Percentiles rank a stretch among this genome's conserved stretches.
phyloP scores from a whole-genome alignment of 1,140 invertebrate genomes.

The Leguminivora glycinivorella region DNA sequence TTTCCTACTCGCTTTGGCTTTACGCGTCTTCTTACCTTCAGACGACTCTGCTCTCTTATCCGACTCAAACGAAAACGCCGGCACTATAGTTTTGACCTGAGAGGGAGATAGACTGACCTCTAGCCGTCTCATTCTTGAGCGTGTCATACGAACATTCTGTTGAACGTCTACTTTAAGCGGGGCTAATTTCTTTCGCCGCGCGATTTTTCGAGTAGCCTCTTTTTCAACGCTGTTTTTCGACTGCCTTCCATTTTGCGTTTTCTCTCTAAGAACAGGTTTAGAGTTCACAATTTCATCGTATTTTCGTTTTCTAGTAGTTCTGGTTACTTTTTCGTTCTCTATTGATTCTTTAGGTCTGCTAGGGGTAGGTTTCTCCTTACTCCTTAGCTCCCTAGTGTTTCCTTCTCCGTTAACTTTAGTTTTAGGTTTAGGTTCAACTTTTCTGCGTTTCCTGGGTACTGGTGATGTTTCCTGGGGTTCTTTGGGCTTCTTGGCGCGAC shows the following conservation, averaged over 20 bases:
- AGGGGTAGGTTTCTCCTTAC: constrained; percentile 41
- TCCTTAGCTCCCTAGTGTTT: constrained; percentile 34
- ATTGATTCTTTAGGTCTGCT: constrained; percentile 67
- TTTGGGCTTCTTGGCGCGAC: constrained; percentile 48
- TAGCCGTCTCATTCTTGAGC: constrained; percentile 55
- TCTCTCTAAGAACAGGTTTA: constrained; percentile 66
- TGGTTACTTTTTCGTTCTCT: constrained; percentile 63
- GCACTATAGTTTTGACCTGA: constrained; percentile 53
- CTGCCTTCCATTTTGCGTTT: constrained; percentile 60
- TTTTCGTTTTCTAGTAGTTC: constrained; percentile 56
- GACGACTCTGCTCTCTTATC: constrained; percentile 56
- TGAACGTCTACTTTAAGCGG: constrained; percentile 38
- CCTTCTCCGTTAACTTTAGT: constrained; percentile 44
- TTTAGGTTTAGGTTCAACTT: constrained; percentile 39
- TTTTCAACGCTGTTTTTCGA: constrained; percentile 47
- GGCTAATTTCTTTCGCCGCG: constrained; percentile 43
- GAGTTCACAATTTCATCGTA: constrained; percentile 48
- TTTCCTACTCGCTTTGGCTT: constrained; percentile 46
- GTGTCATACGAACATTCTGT: constrained; percentile 59
- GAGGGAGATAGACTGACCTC: constrained; percentile 64
- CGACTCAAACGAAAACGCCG: constrained; percentile 59
- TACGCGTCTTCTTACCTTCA: constrained; percentile 45
- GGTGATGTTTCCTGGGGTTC: constrained; percentile 51
- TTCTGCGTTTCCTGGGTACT: constrained; percentile 63
- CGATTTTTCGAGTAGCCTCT: constrained; percentile 46